These are phyloP conservation scores for Ictalurus furcatus DNA, from an alignment of 2,113 vertebrate genomes.

Conservation along the genomic window DNA sequence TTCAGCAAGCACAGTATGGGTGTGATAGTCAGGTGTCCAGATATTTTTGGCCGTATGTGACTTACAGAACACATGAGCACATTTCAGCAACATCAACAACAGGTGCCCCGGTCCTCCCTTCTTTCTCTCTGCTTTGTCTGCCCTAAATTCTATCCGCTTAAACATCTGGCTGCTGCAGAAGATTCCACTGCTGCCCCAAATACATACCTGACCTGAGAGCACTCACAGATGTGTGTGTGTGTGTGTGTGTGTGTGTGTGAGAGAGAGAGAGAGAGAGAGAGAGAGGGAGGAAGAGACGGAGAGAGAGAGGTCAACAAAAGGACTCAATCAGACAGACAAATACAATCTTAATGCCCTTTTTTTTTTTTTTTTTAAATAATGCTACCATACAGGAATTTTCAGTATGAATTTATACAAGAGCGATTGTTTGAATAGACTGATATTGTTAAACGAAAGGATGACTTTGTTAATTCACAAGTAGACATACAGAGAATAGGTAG, in stretches of 20 bases:
- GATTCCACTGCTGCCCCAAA: constrained; percentile 28
- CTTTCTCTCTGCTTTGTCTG: constrained; percentile 7
- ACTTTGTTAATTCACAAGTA: neutral
- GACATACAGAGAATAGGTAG: neutral
- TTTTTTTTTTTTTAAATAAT: no score
- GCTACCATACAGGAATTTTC: no score
- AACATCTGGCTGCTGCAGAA: constrained; percentile 24
- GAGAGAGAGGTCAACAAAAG: neutral
- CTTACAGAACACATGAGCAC: neutral
- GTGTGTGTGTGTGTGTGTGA: neutral
- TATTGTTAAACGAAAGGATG: no score
- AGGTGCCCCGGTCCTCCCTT: neutral
- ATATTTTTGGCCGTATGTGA: neutral
- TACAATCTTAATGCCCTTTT: neutral
- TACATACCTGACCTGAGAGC: constrained; percentile 5
- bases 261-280: neutral
- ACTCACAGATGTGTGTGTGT: neutral
- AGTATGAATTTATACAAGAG: no score
- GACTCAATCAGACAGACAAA: neutral
- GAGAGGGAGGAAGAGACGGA: neutral
- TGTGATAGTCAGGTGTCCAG: neutral
- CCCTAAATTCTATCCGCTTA: constrained; percentile 15
- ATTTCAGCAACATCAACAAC: constrained; percentile 30
- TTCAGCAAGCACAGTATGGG: neutral
- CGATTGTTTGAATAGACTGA: no score